Percentiles rank a stretch among this genome's conserved stretches.
Evolutionary conservation across 2,113 vertebrate genomes (phyloP).

Genomic region (Tragelaphus strepsiceros): DNA sequence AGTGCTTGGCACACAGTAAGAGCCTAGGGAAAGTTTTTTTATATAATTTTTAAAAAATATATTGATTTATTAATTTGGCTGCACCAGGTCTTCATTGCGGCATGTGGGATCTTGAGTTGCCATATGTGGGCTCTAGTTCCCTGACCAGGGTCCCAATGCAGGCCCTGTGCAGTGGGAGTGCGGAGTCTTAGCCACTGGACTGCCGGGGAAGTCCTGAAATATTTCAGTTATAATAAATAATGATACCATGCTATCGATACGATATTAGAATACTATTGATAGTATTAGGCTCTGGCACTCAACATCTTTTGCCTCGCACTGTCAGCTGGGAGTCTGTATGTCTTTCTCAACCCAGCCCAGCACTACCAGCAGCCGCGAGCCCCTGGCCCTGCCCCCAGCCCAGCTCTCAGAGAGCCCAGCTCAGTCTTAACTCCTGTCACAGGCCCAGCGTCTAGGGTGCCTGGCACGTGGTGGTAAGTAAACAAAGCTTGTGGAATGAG

Average conservation of each 20-base stretch:
- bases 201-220: not conserved
- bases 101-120: not conserved
- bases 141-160: not conserved
- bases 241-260: not conserved
- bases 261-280: not conserved
- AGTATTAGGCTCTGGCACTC: not conserved
- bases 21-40: not conserved
- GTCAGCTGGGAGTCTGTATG: not conserved
- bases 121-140: not conserved
- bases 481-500: not conserved
- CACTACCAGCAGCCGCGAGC: not conserved
- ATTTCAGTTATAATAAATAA: not conserved
- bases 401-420: not conserved
- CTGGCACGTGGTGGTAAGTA: not conserved
- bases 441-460: not conserved
- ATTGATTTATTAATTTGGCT: not conserved
- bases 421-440: not conserved
- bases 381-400: not conserved
- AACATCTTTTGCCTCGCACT: not conserved
- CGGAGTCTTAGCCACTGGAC: not conserved
- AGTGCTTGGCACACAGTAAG: not conserved
- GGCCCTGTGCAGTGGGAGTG: not conserved
- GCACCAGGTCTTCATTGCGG: fast-evolving
- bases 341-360: not conserved
- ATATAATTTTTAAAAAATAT: not conserved